phyloP scores from a whole-genome alignment of 1,140 invertebrate genomes.

The Tetragnatha versicolor region DNA sequence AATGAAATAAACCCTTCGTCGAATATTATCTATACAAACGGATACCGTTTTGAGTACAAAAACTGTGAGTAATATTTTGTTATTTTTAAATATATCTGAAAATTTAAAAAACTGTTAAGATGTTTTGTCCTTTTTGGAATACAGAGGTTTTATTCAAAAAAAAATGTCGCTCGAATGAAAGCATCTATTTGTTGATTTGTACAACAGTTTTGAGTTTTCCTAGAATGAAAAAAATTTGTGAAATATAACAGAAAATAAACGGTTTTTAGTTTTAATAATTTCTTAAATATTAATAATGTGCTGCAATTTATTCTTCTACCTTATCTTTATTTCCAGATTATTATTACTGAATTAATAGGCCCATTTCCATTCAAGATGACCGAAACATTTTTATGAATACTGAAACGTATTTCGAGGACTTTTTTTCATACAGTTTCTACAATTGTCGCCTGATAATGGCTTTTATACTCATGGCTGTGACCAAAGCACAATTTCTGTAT shows the following conservation, averaged over 20 bases:
- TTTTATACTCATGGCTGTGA: background rate
- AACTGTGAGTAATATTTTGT: conserved; percentile 14
- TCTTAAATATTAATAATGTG: too few species aligned
- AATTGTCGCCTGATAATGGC: background rate
- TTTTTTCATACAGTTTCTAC: conserved; percentile 2
- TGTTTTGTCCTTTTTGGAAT: too few species aligned
- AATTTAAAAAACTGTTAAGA: background rate
- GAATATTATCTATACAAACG: conserved; percentile 2
- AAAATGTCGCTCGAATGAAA: too few species aligned
- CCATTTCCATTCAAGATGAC: background rate
- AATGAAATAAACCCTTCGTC: background rate
- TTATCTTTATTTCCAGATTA: background rate
- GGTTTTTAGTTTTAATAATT: too few species aligned
- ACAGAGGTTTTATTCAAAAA: too few species aligned
- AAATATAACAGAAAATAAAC: too few species aligned
- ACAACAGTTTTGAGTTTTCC: too few species aligned
- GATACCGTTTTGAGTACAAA: conserved; percentile 37
- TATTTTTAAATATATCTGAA: background rate
- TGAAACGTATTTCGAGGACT: background rate
- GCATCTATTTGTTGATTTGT: too few species aligned
- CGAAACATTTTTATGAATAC: background rate
- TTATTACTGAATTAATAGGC: background rate
- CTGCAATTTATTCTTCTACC: background rate
- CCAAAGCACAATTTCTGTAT: conserved; percentile 12
- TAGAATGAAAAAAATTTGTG: too few species aligned